These are phyloP conservation scores for Bimastos eiseni DNA, from an alignment of 2,888 invertebrate species.

Conservation along the genomic window DNA sequence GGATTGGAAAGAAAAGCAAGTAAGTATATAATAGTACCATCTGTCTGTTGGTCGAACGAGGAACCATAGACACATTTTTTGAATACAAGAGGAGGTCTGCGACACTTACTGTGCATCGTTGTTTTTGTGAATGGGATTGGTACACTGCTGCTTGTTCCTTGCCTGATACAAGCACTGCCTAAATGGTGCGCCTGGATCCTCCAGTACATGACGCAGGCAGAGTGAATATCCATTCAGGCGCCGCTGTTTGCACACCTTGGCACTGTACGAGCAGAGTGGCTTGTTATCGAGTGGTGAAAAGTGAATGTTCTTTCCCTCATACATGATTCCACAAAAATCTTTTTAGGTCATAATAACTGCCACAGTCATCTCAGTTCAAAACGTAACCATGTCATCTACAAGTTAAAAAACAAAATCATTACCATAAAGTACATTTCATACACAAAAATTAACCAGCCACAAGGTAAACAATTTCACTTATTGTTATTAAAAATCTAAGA, in stretches of 20 bases:
- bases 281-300: conserved; percentile 64
- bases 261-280: conserved; percentile 63
- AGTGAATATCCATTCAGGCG: conserved; percentile 74
- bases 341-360: not conserved
- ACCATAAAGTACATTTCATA: not conserved
- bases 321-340: conserved; percentile 51
- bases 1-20: not conserved
- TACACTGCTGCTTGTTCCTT: conserved; percentile 63
- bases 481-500: too few relatives aligned
- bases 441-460: not conserved
- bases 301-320: conserved; percentile 65
- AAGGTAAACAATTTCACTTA: not conserved
- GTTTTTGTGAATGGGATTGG: conserved; percentile 63
- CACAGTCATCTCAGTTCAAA: not conserved
- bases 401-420: not conserved
- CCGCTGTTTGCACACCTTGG: conserved; percentile 65
- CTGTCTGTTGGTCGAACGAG: not conserved
- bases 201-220: conserved; percentile 81
- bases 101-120: conserved; percentile 62
- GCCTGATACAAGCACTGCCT: conserved; percentile 76
- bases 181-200: conserved; percentile 81
- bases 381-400: not conserved
- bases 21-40: not conserved
- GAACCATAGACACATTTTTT: not conserved
- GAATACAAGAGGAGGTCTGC: not conserved